phyloP scores from a whole-genome alignment of 2,113 vertebrate species.

The Equus quagga region DNA sequence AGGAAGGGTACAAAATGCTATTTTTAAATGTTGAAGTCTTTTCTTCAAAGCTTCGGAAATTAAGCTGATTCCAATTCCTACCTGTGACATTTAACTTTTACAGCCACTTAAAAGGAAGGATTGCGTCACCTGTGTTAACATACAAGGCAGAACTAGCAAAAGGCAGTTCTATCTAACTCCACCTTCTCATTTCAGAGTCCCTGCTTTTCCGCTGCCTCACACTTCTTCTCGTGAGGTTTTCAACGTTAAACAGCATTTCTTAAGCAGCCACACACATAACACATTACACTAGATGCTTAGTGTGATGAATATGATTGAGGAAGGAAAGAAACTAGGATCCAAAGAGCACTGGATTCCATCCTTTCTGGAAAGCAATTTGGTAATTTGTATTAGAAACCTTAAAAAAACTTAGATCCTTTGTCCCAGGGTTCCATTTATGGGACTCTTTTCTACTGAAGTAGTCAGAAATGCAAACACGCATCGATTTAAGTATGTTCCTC shows the following conservation, averaged over 20 bases:
- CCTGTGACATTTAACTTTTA: neutral
- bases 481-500: neutral
- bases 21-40: neutral
- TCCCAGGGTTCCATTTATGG: neutral
- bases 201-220: neutral
- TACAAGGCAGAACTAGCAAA: neutral
- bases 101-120: neutral
- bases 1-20: neutral
- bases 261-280: neutral
- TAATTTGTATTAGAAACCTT: neutral
- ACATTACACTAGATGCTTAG: neutral
- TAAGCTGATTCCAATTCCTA: neutral
- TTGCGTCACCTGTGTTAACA: neutral
- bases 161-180: neutral
- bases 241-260: neutral
- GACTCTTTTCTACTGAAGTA: neutral
- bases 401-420: neutral
- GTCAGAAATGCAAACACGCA: neutral
- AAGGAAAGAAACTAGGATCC: neutral
- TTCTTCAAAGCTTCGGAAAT: neutral
- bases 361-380: conserved; percentile 10
- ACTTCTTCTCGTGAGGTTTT: neutral
- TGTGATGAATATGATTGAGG: neutral
- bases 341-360: neutral
- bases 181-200: neutral